Evolutionary conservation across 2,797 vertebrate species (phyloP), one percentile per base, ranked within the genome.

Genomic region (Liparis tanakae): DNA sequence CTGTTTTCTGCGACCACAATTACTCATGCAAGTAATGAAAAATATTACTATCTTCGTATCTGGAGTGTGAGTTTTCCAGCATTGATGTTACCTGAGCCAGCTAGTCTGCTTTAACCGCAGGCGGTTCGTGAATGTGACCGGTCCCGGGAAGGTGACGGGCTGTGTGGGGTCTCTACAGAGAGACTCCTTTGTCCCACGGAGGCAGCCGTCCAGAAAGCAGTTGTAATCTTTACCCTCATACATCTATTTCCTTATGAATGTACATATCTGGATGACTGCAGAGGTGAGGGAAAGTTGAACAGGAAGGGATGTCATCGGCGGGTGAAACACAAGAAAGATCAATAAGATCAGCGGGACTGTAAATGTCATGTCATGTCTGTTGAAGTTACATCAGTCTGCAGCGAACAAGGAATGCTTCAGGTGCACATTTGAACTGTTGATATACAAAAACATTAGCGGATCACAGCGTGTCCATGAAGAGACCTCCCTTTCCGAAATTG

Each of bases 251-350:
- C 30, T 58, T 75, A 74, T 81, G 69, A 77, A 80, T 74, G 43
- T 63, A 37, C 67, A 58, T 81, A 60, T 61, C 7, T 30, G 41
- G 18, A n/a, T 79, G 54, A 17, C 14, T 4, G 14, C 5, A 22
- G 74, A 91, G 88, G 87, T 89, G 88, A 92, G 67, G 78, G 70
- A 85, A 85, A 91, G 91, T 92, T 91, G 60, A 92, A 67, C 70
- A 82, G 80, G 68, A 66, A 55, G 77, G 80, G 86, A 88, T 85
- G 81, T 87, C 74, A 87, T 67, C 7, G 17, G 50, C 4, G 13
- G 53, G 71, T 81, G 79, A 82, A 90, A 91, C 73, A 85, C 57
- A 75, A 66, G 67, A 78, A 51, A 74, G 76, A 88, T 85, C 85
- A 87, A 80, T 88, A 78, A 82, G 76, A 84, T 90, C 59, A 80